These are phyloP conservation scores for Acrossocheilus wenchowensis DNA, from an alignment of 2,797 vertebrate species.

Conservation along the genomic window DNA sequence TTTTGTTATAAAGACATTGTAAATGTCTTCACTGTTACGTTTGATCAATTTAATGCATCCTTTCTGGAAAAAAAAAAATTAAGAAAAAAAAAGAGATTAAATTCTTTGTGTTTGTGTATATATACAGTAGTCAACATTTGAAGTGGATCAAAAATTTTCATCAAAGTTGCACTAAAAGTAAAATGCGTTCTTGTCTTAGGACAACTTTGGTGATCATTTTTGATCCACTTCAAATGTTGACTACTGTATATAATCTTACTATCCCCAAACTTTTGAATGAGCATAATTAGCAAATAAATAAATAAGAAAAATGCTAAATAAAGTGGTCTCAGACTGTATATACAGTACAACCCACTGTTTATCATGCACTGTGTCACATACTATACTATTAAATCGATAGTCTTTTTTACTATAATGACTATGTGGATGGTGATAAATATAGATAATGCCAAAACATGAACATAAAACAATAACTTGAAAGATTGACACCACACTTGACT, in stretches of 20 bases:
- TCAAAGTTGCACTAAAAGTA: too few species aligned
- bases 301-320: background rate
- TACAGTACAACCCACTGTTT: background rate
- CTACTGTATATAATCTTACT: background rate
- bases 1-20: background rate
- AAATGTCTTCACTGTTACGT: background rate
- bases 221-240: too few species aligned
- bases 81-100: too few species aligned
- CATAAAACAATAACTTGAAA: slow-evolving; percentile 10
- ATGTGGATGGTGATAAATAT: background rate
- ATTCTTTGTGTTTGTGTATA: too few species aligned
- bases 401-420: background rate
- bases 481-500: background rate
- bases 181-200: too few species aligned
- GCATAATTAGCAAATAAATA: background rate
- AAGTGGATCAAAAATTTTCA: too few species aligned
- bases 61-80: background rate
- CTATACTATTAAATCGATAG: too few species aligned
- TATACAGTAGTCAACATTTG: too few species aligned
- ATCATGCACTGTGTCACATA: background rate
- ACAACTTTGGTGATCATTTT: too few species aligned
- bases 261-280: background rate
- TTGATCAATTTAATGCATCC: background rate
- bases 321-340: background rate
- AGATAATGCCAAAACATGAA: background rate